phyloP scores from a whole-genome alignment of 2,797 vertebrate species.

The Anguilla anguilla region DNA sequence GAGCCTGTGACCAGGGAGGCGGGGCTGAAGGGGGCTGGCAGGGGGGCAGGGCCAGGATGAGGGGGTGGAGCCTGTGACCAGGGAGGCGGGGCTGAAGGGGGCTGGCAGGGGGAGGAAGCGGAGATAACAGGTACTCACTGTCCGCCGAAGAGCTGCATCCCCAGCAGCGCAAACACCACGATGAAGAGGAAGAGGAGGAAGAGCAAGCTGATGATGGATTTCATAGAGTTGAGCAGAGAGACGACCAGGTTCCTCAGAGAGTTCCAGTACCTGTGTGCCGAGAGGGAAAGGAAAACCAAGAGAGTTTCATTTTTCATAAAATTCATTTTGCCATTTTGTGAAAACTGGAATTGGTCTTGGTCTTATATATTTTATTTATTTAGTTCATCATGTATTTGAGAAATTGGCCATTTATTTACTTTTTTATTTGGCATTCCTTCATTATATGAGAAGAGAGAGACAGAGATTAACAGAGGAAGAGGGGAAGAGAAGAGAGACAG shows the following conservation, averaged over 20 bases:
- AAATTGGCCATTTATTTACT: too few relatives aligned
- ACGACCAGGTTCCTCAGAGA: conserved; percentile 94
- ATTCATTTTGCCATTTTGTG: not conserved
- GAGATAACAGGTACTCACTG: conserved; percentile 78
- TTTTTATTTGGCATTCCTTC: too few relatives aligned
- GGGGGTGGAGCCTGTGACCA: not conserved
- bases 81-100: conserved; percentile 7
- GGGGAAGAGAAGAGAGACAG: too few relatives aligned
- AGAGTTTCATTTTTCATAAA: not conserved
- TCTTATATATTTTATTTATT: not conserved
- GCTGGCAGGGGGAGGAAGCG: not conserved
- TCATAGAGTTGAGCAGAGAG: conserved; percentile 97
- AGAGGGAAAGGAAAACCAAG: not conserved
- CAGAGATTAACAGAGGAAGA: not conserved
- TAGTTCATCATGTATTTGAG: too few relatives aligned
- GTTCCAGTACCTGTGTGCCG: conserved; percentile 86
- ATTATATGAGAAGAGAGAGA: not conserved
- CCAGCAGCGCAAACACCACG: conserved; percentile 93
- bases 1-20: too few relatives aligned
- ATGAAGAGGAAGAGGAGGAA: conserved; percentile 99
- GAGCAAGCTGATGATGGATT: conserved; percentile 96
- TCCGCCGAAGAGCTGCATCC: conserved; percentile 98
- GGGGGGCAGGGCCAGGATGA: not conserved
- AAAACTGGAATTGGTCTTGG: not conserved
- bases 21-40: too few relatives aligned